Evolutionary conservation across 2,888 invertebrate species (phyloP), one percentile per base, ranked within the genome.

Genomic region (Pandemis heparana): DNA sequence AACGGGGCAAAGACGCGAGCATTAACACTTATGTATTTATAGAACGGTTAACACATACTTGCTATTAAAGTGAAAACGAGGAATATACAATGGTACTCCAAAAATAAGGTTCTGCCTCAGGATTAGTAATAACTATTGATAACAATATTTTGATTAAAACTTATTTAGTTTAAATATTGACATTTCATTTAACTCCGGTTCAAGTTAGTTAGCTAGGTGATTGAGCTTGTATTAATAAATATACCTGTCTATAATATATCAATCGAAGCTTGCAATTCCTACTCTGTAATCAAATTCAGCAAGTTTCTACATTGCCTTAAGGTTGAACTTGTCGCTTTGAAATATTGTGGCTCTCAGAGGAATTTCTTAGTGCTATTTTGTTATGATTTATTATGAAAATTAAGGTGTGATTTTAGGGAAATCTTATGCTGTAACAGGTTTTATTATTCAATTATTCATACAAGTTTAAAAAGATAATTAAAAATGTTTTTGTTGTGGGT

Each of bases 251-350:
- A n/a, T 51, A 51, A 51, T 51, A 51, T 51, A 51, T 51, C 51
- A 51, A 51, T 51, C 51, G 6, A 16, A n/a, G n/a, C 51, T 51
- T n/a, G 51, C n/a, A 51, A n/a, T 62, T 18, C 56, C 60, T 59
- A 60, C 38, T 51, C 38, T 61, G 60, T 66, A 70, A 70, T 70
- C 38, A 18, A 66, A 66, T 74, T 53, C 60, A 82, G 79, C 79
- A 75, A 75, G 80, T 80, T 78, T 75, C 76, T 83, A 80, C 78
- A 74, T 81, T 76, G 75, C 79, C 80, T 78, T 78, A 77, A 75
- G 59, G 70, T 60, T 61, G 71, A 51, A n/a, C 70, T 69, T 63
- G 71, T 56, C 60, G 53, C 51, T 59, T 75, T 62, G 18, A 77
- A 76, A 63, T n/a, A 4, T 16, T 53, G 43, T 63, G 46, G 46